Evolutionary conservation across 2,888 invertebrate species (phyloP).

Genomic region (Marronus borbonicus): DNA sequence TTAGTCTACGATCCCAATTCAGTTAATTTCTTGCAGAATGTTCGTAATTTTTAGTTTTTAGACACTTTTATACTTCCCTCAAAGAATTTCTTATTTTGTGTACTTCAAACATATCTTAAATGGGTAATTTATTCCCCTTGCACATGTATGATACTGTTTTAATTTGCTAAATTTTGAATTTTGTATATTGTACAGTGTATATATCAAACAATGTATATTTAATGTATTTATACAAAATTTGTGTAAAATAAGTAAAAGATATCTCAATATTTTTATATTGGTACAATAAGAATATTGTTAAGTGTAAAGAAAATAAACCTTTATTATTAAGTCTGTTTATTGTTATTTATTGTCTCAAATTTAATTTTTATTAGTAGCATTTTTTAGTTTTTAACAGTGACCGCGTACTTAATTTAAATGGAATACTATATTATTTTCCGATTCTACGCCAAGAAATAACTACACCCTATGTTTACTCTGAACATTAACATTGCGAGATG

Average conservation of each 20-base stretch:
- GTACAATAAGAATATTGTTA: constrained; percentile 50
- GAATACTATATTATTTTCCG: no score
- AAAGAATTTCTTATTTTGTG: not conserved
- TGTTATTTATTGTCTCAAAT: not conserved
- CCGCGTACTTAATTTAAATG: no score
- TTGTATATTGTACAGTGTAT: constrained; percentile 49
- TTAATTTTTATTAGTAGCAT: not conserved
- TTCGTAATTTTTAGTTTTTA: no score
- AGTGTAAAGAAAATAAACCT: constrained; percentile 51
- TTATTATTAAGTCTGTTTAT: constrained; percentile 41
- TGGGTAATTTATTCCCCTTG: not conserved
- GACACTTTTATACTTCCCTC: no score
- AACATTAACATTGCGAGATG: no score
- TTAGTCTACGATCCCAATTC: no score
- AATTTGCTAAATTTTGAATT: constrained; percentile 18
- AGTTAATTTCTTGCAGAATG: no score
- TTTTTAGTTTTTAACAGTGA: no score
- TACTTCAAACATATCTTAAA: constrained; percentile 19
- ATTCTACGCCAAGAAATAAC: no score
- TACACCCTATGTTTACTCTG: no score
- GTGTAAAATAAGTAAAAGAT: constrained; percentile 50
- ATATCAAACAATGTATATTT: constrained; percentile 40
- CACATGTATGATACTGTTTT: constrained; percentile 21
- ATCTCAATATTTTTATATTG: constrained; percentile 52
- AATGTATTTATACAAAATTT: constrained; percentile 43